Evolutionary conservation across 1,140 invertebrate species (phyloP).

Genomic region (Zaprionus tsacasi): DNA sequence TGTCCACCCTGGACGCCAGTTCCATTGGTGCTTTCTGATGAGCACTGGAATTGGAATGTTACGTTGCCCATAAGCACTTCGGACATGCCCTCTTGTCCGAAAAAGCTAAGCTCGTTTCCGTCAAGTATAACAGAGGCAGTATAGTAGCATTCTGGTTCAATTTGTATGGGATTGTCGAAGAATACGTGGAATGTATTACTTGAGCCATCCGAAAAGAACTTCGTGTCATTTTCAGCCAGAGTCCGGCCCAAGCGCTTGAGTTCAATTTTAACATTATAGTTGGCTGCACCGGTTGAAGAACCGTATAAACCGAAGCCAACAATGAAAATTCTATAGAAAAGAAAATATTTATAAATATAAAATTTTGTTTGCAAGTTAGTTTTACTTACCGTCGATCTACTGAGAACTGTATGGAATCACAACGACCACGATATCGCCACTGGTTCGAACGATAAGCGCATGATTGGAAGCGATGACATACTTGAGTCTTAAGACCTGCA

Average conservation of each 20-base stretch:
- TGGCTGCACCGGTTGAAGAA: slow-evolving; percentile 95
- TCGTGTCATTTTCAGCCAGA: slow-evolving; percentile 94
- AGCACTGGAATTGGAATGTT: slow-evolving; percentile 97
- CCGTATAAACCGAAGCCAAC: slow-evolving; percentile 96
- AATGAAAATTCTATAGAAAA: slow-evolving; percentile 90
- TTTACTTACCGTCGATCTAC: slow-evolving; percentile 88
- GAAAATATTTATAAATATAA: background rate
- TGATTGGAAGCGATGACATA: slow-evolving; percentile 97
- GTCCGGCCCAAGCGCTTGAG: slow-evolving; percentile 93
- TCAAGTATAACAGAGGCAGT: slow-evolving; percentile 95
- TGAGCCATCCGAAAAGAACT: slow-evolving; percentile 96
- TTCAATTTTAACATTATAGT: slow-evolving; percentile 96
- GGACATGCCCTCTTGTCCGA: slow-evolving; percentile 97
- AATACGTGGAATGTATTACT: slow-evolving; percentile 97
- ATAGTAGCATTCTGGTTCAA: slow-evolving; percentile 95
- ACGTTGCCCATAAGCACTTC: slow-evolving; percentile 95
- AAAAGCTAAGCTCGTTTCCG: slow-evolving; percentile 96
- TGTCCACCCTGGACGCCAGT: slow-evolving; percentile 97
- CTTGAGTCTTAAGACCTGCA: slow-evolving; percentile 94
- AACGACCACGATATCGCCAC: slow-evolving; percentile 95
- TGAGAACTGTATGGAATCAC: slow-evolving; percentile 96
- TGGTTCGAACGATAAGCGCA: slow-evolving; percentile 98
- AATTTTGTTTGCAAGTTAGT: slow-evolving; percentile 58
- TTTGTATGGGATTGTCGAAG: slow-evolving; percentile 96
- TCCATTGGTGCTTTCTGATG: slow-evolving; percentile 96